Base-by-base conservation (phyloP, 2,888 invertebrate species). In the Lottia gigantea region DNA sequence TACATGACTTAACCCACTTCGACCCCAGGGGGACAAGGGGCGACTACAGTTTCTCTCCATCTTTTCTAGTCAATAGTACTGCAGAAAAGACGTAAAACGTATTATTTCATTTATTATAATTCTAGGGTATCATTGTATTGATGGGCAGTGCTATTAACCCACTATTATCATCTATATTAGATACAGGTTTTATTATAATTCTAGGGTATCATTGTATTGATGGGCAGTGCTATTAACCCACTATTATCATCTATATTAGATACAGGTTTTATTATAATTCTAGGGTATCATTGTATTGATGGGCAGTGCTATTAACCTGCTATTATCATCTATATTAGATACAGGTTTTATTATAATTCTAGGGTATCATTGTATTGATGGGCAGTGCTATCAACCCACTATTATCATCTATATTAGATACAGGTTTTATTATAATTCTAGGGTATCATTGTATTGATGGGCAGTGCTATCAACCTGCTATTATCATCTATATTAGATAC, bases 181-280 rank as follows among this genome's bases (percentile, higher is more conserved):
- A 94, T 78, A 94, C 97, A 0, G 91, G 97, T 31, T 2, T 31
- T 31, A 4, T 2, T 31, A 31, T 31, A 31, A 31, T 31, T 31
- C 6, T 31, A 88, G 46, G 95, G 94, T 86, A 94, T 96, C 61
- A 97, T 98, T 79, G 91, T 98, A 46, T 91, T 96, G 76, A 97
- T 88, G 88, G 81, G 80, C 16, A 81, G 80, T 71, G 86, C 90
- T 15, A 82, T 91, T 19, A 86, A 89, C 72, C 92, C 91, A 23
- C 84, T 92, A 80, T 85, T 91, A 75, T 92, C 91, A 75, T 94
- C 97, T 0, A 94, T 97, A 74, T 93, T 92, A 74, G 94, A 94
- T 78, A 94, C 97, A 31, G 6, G 31, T 31, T 2, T 31, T 31
- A 4, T 2, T 31, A 40, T 40, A 40, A 40, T 68, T 76, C 0